Evolutionary conservation across 1,140 invertebrate species (phyloP).

Genomic region (Halyomorpha halys): DNA sequence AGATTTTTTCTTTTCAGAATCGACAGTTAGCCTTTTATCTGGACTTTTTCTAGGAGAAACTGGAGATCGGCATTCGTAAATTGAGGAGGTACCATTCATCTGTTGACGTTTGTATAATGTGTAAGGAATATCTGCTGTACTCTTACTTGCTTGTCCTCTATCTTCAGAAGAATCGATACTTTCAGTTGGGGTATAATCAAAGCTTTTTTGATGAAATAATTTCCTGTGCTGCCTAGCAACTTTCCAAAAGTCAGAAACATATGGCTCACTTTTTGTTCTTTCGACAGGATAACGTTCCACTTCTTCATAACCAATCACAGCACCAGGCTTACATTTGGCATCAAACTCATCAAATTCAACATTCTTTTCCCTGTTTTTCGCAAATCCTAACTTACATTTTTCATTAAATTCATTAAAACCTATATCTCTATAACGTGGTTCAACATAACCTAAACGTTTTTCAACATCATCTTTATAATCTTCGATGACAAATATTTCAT

Average conservation of each 20-base stretch:
- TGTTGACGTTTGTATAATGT: slow-evolving; percentile 69
- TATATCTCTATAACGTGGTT: slow-evolving; percentile 32
- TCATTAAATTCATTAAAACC: slow-evolving; percentile 34
- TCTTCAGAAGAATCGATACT: slow-evolving; percentile 25
- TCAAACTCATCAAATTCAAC: slow-evolving; percentile 39
- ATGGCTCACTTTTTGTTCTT: slow-evolving; percentile 73
- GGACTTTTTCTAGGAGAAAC: slow-evolving; percentile 26
- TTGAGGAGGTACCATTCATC: slow-evolving; percentile 65
- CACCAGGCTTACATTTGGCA: slow-evolving; percentile 39
- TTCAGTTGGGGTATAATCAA: slow-evolving; percentile 69
- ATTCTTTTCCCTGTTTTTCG: slow-evolving; percentile 24
- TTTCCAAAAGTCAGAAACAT: slow-evolving; percentile 35
- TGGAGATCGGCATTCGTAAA: slow-evolving; percentile 28
- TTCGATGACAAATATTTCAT: slow-evolving; percentile 54
- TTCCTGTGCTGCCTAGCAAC: slow-evolving; percentile 30
- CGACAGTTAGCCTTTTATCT: slow-evolving; percentile 21
- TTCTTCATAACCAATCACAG: slow-evolving; percentile 38
- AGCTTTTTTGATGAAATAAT: slow-evolving; percentile 76
- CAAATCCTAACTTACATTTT: slow-evolving; percentile 33
- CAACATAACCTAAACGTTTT: slow-evolving; percentile 33
- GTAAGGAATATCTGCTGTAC: slow-evolving; percentile 65
- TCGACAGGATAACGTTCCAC: slow-evolving; percentile 44
- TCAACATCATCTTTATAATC: slow-evolving; percentile 38
- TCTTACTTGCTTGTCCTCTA: slow-evolving; percentile 34
- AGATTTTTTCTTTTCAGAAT: slow-evolving; percentile 41